These are phyloP conservation scores for Trichomycterus rosablanca DNA, from an alignment of 2,113 vertebrate genomes.

Conservation along the genomic window DNA sequence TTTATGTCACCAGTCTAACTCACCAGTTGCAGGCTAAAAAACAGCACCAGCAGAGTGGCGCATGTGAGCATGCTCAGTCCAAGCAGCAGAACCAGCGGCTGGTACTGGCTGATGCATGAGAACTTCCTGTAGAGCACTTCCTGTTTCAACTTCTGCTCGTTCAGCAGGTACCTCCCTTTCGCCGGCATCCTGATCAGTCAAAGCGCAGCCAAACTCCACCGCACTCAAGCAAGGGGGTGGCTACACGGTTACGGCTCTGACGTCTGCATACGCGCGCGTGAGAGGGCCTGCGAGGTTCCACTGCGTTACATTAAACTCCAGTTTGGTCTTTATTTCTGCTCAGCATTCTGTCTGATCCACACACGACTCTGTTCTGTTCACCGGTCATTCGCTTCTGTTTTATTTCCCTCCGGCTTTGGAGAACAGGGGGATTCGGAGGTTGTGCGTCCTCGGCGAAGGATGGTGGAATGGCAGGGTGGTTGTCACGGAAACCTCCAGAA, in stretches of 20 bases:
- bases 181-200: constrained; percentile 79
- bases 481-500: constrained; percentile 21
- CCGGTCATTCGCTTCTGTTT: constrained; percentile 13
- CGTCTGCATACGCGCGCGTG: too few species aligned
- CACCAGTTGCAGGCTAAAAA: constrained; percentile 71
- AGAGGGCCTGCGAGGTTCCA: constrained; percentile 9
- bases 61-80: constrained; percentile 75
- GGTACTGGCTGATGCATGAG: constrained; percentile 85
- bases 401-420: neutral
- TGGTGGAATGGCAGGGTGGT: neutral
- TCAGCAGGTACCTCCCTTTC: constrained; percentile 92
- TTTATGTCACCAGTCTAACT: too few species aligned
- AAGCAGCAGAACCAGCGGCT: constrained; percentile 81
- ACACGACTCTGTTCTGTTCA: too few species aligned
- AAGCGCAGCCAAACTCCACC: constrained; percentile 28
- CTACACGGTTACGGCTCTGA: constrained; percentile 24
- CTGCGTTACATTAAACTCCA: too few species aligned
- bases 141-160: constrained; percentile 76
- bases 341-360: constrained; percentile 18
- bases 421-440: neutral
- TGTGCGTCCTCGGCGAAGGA: neutral
- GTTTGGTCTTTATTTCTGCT: too few species aligned
- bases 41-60: constrained; percentile 66
- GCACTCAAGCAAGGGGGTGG: constrained; percentile 10
- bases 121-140: constrained; percentile 86